A percentile compares a stretch with the other conserved stretches of the same genome.
phyloP scores from a whole-genome alignment of 1,140 invertebrate species.

The Drosophila pruinosa region DNA sequence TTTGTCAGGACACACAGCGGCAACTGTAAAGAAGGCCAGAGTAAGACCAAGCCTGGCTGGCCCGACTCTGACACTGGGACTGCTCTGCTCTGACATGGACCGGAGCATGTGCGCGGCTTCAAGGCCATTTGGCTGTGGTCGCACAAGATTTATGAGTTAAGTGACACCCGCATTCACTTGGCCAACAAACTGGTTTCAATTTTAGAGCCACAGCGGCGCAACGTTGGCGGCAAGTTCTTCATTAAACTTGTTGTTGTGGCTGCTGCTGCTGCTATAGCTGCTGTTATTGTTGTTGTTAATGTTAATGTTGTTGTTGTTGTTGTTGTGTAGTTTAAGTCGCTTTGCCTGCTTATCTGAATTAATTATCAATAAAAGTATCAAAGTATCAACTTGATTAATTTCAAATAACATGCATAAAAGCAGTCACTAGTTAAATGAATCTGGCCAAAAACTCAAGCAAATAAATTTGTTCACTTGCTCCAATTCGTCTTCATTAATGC shows the following conservation, averaged over 20 bases:
- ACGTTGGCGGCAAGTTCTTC: conserved; percentile 41
- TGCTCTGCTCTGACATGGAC: background rate
- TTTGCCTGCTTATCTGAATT: conserved; percentile 70
- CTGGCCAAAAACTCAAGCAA: conserved; percentile 1
- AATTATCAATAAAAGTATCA: conserved; percentile 63
- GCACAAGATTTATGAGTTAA: conserved; percentile 67
- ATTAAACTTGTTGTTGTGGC: background rate
- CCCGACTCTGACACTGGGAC: background rate
- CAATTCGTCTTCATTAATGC: conserved; percentile 71
- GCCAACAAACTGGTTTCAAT: conserved; percentile 65
- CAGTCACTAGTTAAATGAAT: conserved; percentile 12
- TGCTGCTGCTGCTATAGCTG: background rate
- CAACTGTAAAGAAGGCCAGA: conserved; percentile 13
- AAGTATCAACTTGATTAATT: conserved; percentile 67
- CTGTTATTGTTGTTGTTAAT: background rate
- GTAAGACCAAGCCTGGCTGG: background rate
- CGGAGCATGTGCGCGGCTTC: conserved; percentile 28
- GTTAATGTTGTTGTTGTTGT: background rate
- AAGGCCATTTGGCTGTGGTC: conserved; percentile 55
- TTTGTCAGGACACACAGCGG: conserved; percentile 53
- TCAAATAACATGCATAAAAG: conserved; percentile 41
- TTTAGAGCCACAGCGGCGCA: conserved; percentile 6
- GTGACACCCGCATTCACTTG: conserved; percentile 68
- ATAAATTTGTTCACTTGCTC: conserved; percentile 4
- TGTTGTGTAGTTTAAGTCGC: conserved; percentile 28